phyloP scores from a whole-genome alignment of 2,113 vertebrate species.

The Seriola rivoliana region DNA sequence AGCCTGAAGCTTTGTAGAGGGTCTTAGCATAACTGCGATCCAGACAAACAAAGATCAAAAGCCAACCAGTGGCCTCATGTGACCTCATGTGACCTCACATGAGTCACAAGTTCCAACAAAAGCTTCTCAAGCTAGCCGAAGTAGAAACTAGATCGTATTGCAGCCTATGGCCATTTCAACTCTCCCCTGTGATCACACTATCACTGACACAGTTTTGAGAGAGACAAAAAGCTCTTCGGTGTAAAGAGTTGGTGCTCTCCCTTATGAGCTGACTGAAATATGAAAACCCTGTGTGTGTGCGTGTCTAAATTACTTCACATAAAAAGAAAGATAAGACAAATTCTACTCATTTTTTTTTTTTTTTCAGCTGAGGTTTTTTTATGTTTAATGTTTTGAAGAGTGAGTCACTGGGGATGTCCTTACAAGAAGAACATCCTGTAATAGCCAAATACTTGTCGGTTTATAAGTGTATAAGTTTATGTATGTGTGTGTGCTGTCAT shows the following conservation, averaged over 20 bases:
- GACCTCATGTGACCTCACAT: constrained; percentile 57
- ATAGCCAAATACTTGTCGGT: not conserved
- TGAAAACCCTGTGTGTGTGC: not conserved
- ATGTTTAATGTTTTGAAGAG: not conserved
- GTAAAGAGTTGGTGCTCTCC: not conserved
- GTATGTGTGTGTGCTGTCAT: not conserved
- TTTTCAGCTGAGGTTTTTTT: not conserved
- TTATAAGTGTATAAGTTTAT: not conserved
- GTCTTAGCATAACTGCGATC: not conserved
- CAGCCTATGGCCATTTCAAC: constrained; percentile 45
- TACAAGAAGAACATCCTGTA: not conserved
- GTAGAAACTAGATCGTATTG: constrained; percentile 41
- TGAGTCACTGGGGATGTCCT: not conserved
- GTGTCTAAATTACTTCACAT: not conserved
- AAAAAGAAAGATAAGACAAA: not conserved
- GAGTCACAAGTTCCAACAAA: constrained; percentile 65
- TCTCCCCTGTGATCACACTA: constrained; percentile 44
- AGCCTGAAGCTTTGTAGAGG: constrained; percentile 17
- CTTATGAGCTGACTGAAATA: constrained; percentile 17
- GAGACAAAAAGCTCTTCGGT: not conserved
- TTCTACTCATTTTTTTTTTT: not conserved
- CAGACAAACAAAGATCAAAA: constrained; percentile 26
- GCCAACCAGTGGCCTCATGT: constrained; percentile 50
- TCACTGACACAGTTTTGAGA: constrained; percentile 41
- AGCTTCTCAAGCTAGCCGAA: constrained; percentile 24